A percentile compares a stretch with the other conserved stretches of the same genome.
These are phyloP conservation scores for Alentia gelatinosa DNA, from an alignment of 2,888 invertebrate genomes.

Conservation along the genomic window DNA sequence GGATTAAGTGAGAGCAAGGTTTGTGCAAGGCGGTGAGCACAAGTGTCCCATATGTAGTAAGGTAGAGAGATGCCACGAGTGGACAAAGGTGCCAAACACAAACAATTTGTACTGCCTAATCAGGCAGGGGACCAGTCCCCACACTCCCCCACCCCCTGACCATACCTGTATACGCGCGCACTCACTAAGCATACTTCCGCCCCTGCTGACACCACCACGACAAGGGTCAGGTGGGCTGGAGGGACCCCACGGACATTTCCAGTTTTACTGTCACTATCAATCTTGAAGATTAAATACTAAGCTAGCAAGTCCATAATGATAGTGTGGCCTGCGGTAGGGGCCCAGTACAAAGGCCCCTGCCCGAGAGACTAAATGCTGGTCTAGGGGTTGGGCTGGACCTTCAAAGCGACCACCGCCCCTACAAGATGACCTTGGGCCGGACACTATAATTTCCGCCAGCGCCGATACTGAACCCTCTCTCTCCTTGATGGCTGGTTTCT, in stretches of 20 bases:
- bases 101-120: conserved; percentile 10
- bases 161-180: neutral
- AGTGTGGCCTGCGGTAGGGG: neutral
- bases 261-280: conserved; percentile 50
- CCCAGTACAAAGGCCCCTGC: neutral
- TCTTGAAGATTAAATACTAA: neutral
- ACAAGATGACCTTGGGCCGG: neutral
- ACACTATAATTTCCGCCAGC: conserved; percentile 22
- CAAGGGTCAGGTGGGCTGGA: neutral
- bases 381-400: neutral
- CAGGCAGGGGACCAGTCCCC: neutral
- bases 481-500: neutral
- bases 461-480: neutral
- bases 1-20: too few relatives aligned
- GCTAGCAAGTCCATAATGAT: conserved; percentile 8
- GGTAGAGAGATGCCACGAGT: neutral
- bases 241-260: conserved; percentile 18
- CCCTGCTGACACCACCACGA: neutral
- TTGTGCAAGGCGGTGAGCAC: too few relatives aligned
- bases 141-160: neutral
- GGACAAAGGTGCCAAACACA: neutral
- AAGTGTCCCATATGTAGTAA: too few relatives aligned
- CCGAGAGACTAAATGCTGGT: conserved; percentile 9
- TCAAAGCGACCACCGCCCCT: conserved; percentile 40
- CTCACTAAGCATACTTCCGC: neutral